A percentile compares a stretch with the other conserved stretches of the same genome.
Evolutionary conservation across 2,113 vertebrate species (phyloP).

Genomic region (Pagrus major): DNA sequence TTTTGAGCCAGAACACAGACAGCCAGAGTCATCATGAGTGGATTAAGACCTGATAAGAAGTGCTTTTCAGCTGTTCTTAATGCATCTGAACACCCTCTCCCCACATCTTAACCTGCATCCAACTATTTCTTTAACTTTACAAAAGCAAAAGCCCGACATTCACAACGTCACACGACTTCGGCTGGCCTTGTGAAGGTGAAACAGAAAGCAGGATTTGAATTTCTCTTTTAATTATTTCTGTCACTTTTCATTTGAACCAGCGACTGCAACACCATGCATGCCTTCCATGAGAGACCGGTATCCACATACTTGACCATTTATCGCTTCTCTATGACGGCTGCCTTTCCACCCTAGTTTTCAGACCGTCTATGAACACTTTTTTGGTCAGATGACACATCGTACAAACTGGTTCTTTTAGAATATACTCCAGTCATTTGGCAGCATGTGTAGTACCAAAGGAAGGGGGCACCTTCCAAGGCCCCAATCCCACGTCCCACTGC

Average conservation of each 20-base stretch:
- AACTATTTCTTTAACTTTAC: not conserved
- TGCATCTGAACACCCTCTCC: not conserved
- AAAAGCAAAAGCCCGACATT: not conserved
- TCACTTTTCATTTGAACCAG: not conserved
- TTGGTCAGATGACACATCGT: not conserved
- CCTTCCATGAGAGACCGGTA: not conserved
- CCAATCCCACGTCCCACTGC: not conserved
- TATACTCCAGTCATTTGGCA: not conserved
- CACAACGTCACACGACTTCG: not conserved
- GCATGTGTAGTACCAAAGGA: not conserved
- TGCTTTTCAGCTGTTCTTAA: not conserved
- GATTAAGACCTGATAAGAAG: not conserved
- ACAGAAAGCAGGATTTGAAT: not conserved
- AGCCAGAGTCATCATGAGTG: not conserved
- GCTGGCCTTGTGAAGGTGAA: too few species aligned
- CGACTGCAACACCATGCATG: not conserved
- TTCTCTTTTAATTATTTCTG: not conserved
- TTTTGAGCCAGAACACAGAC: not conserved
- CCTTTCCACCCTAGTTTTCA: too few species aligned
- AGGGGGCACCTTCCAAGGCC: conserved; percentile 8
- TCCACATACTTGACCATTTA: not conserved
- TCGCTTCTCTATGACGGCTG: not conserved
- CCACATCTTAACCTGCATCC: not conserved
- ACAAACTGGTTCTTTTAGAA: not conserved
- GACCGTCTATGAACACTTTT: not conserved